A percentile compares a stretch with the other conserved stretches of the same genome.
phyloP scores from a whole-genome alignment of 2,113 vertebrate species.

The Lampris incognitus region DNA sequence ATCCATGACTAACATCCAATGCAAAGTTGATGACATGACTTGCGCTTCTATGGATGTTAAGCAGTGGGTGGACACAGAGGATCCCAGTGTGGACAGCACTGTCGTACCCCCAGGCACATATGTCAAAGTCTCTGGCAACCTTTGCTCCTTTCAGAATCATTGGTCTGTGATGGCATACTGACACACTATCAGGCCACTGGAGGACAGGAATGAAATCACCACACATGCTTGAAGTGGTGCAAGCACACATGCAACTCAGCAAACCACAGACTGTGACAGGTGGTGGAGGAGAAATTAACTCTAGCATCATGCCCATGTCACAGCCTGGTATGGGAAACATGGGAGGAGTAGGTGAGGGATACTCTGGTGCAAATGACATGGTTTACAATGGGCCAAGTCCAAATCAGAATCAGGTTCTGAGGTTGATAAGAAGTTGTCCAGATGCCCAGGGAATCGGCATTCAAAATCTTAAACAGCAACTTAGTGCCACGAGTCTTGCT shows the following conservation, averaged over 20 bases:
- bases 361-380: conserved; percentile 78
- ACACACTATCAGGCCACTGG: conserved; percentile 86
- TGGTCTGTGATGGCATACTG: conserved; percentile 92
- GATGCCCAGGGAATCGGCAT: conserved; percentile 91
- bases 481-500: conserved; percentile 84
- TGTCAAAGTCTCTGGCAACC: conserved; percentile 94
- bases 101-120: conserved; percentile 95
- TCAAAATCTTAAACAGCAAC: conserved; percentile 87
- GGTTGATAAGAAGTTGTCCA: conserved; percentile 90
- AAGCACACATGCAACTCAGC: conserved; percentile 88
- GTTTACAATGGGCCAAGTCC: conserved; percentile 87
- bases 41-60: conserved; percentile 92
- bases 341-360: conserved; percentile 53
- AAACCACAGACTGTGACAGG: conserved; percentile 72
- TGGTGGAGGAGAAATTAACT: conserved; percentile 26
- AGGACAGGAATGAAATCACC: conserved; percentile 97
- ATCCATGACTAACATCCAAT: conserved; percentile 95
- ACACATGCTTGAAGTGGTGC: conserved; percentile 93
- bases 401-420: conserved; percentile 93
- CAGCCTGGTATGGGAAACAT: conserved; percentile 64
- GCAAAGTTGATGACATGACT: conserved; percentile 98
- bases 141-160: conserved; percentile 92
- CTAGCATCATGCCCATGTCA: conserved; percentile 4
- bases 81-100: conserved; percentile 86
- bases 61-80: conserved; percentile 97